Conservation (phyloP, 2,113 vertebrate genomes). For the Psilopogon haemacephalus region DNA sequence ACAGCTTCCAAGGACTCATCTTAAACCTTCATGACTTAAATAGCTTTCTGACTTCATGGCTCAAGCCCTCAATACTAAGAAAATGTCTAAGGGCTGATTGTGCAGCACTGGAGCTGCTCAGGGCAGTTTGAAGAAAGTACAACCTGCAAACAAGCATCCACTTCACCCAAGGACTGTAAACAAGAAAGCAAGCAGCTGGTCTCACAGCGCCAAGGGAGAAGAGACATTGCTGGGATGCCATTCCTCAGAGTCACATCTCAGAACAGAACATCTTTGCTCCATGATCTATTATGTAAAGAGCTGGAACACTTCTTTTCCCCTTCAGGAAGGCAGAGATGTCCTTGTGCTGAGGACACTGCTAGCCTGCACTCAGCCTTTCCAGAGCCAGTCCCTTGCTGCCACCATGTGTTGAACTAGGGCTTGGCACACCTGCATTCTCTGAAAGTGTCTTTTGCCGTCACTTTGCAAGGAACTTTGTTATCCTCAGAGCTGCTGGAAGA, state of each 20-base stretch:
- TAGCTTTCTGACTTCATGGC: neutral
- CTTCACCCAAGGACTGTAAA: neutral
- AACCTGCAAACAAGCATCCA: neutral
- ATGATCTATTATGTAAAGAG: neutral
- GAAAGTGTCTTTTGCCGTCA: neutral
- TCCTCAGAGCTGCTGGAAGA: neutral
- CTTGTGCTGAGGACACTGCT: neutral
- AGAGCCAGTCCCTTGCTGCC: constrained; percentile 56
- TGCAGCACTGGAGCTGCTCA: neutral
- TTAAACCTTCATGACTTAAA: neutral
- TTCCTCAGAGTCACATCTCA: neutral
- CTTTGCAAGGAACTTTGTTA: neutral
- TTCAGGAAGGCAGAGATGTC: neutral
- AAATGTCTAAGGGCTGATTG: neutral
- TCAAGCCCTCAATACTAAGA: neutral
- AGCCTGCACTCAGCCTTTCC: neutral
- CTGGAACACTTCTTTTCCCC: neutral
- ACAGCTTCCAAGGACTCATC: neutral
- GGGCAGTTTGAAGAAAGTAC: neutral
- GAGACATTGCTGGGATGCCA: neutral
- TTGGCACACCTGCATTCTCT: fast-evolving
- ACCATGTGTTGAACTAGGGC: constrained; percentile 30
- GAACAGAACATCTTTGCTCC: neutral
- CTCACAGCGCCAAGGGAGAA: neutral
- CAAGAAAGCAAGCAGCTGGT: neutral